phyloP scores from a whole-genome alignment of 2,888 invertebrate genomes.

The Cephus runcator region DNA sequence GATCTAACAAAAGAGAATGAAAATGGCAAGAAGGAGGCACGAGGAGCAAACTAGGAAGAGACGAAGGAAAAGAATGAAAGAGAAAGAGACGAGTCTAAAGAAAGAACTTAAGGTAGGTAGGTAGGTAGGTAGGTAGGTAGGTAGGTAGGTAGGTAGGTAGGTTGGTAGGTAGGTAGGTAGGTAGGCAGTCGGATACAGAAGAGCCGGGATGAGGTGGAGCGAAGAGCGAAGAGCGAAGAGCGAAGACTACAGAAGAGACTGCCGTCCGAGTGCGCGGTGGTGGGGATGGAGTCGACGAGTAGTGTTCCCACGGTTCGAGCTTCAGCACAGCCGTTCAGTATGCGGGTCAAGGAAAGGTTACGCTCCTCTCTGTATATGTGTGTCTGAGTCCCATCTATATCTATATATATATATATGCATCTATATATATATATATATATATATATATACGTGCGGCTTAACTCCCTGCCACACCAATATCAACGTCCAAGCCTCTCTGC shows the following conservation, averaged over 20 bases:
- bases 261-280: conserved; percentile 33
- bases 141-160: not conserved
- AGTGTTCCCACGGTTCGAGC: conserved; percentile 71
- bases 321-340: conserved; percentile 73
- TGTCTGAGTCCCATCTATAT: not conserved
- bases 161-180: not conserved
- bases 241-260: conserved; percentile 25
- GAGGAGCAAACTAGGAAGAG: conserved; percentile 11
- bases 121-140: not conserved
- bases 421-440: too few species aligned
- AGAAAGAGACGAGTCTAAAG: conserved; percentile 6
- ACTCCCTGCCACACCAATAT: conserved; percentile 13
- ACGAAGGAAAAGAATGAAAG: not conserved
- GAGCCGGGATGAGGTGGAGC: conserved; percentile 14
- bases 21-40: conserved; percentile 60
- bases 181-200: conserved; percentile 2
- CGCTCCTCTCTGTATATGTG: conserved; percentile 48
- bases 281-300: conserved; percentile 61
- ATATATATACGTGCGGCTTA: conserved; percentile 26
- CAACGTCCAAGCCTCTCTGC: conserved; percentile 26
- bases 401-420: too few species aligned
- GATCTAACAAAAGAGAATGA: conserved; percentile 13
- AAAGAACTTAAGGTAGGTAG: conserved; percentile 5
- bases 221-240: conserved; percentile 30
- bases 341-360: conserved; percentile 75